A percentile compares a stretch with the other conserved stretches of the same genome.
Conservation (phyloP, 1,140 invertebrate species). For the Araneus ventricosus region DNA sequence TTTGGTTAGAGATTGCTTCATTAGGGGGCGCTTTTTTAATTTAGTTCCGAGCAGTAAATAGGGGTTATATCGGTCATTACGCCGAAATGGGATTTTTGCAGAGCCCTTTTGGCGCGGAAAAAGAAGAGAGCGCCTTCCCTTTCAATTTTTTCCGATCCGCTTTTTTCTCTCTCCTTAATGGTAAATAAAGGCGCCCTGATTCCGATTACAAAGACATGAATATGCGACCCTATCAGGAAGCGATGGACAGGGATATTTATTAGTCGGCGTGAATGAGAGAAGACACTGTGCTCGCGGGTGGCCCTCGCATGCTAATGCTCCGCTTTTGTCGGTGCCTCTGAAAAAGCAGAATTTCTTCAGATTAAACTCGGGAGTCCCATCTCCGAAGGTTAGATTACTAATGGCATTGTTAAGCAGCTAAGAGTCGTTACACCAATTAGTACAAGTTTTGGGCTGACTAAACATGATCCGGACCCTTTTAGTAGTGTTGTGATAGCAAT, state of each 20-base stretch:
- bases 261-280: constrained; percentile 25
- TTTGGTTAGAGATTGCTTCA: constrained; percentile 75
- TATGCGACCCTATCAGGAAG: constrained; percentile 58
- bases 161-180: constrained; percentile 48
- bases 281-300: constrained; percentile 47
- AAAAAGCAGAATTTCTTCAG: not conserved
- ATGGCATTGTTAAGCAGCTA: not conserved
- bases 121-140: constrained; percentile 4
- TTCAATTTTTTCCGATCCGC: constrained; percentile 42
- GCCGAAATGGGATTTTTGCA: constrained; percentile 59
- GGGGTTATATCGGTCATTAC: constrained; percentile 73
- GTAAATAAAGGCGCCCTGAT: constrained; percentile 71
- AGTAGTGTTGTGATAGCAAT: too few species aligned
- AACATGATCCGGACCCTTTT: too few species aligned
- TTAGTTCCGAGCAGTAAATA: constrained; percentile 65
- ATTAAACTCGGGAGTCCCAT: not conserved
- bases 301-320: constrained; percentile 45
- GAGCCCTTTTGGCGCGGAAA: constrained; percentile 18
- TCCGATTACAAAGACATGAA: constrained; percentile 73
- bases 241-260: constrained; percentile 58
- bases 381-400: not conserved
- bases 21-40: constrained; percentile 56
- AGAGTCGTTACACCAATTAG: constrained; percentile 1
- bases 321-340: not conserved
- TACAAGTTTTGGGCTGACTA: not conserved